Evolutionary conservation across 2,888 invertebrate genomes (phyloP).

Genomic region (Andricus quercusramuli): DNA sequence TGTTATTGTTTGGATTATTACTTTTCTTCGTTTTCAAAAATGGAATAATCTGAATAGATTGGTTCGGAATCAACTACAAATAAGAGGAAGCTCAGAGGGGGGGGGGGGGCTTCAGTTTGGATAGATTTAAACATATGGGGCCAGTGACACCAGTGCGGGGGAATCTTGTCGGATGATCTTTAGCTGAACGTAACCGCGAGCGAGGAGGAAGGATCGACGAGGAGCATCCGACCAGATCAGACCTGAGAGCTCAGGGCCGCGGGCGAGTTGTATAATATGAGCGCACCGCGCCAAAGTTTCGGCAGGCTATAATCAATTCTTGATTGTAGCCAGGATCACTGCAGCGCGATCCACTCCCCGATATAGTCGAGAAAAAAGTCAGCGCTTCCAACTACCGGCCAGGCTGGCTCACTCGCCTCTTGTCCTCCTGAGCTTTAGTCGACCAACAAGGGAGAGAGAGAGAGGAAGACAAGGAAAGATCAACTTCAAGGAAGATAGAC

Average conservation of each 20-base stretch:
- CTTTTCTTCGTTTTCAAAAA: too few relatives aligned
- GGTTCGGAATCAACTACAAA: too few relatives aligned
- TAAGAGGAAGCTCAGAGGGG: too few relatives aligned
- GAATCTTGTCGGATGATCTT: slow-evolving; percentile 8
- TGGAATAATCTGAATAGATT: too few relatives aligned
- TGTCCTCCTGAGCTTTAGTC: slow-evolving; percentile 48
- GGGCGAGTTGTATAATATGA: slow-evolving; percentile 74
- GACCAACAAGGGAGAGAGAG: slow-evolving; percentile 30
- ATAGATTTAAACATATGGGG: slow-evolving; percentile 26
- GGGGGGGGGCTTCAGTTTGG: not conserved
- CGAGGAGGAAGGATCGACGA: slow-evolving; percentile 56
- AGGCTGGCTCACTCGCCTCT: slow-evolving; percentile 53
- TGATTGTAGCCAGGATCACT: slow-evolving; percentile 76
- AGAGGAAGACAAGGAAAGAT: slow-evolving; percentile 41
- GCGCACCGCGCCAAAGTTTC: slow-evolving; percentile 75
- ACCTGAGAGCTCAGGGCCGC: slow-evolving; percentile 56
- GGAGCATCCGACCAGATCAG: slow-evolving; percentile 52
- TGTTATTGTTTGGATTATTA: too few relatives aligned
- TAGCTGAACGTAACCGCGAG: slow-evolving; percentile 29
- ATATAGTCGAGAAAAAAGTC: slow-evolving; percentile 75
- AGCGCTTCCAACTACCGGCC: slow-evolving; percentile 74
- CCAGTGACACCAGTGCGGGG: slow-evolving; percentile 30
- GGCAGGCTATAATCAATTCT: slow-evolving; percentile 78
- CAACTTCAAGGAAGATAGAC: slow-evolving; percentile 41
- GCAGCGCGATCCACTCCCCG: slow-evolving; percentile 74